A percentile compares a stretch with the other conserved stretches of the same genome.
These are phyloP conservation scores for Campopleginae sp. DNA, from an alignment of 2,888 invertebrate species.

Conservation along the genomic window DNA sequence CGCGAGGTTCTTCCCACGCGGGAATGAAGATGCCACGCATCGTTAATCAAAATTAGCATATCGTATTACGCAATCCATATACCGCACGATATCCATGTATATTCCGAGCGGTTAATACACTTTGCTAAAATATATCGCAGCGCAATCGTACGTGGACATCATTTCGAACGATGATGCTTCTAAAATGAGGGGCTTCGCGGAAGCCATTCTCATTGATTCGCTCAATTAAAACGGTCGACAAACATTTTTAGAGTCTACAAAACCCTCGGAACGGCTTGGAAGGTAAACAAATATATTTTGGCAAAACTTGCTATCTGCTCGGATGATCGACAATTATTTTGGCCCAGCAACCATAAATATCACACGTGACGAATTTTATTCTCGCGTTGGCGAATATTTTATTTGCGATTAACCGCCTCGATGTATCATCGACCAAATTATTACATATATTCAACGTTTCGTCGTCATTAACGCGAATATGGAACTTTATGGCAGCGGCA, in stretches of 20 bases:
- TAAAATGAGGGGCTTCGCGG: constrained; percentile 7
- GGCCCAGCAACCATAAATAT: background rate
- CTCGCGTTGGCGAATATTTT: background rate
- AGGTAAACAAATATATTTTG: background rate
- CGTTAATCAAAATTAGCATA: constrained; percentile 65
- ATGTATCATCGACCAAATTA: too few relatives aligned
- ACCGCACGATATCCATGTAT: constrained; percentile 1
- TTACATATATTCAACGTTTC: too few relatives aligned
- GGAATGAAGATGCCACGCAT: constrained; percentile 55
- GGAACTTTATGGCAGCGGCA: background rate
- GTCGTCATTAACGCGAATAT: too few relatives aligned
- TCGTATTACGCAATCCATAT: constrained; percentile 47
- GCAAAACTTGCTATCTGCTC: background rate
- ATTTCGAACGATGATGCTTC: constrained; percentile 11
- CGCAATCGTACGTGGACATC: background rate
- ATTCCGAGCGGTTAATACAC: background rate
- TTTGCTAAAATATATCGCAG: background rate
- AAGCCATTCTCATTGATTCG: background rate
- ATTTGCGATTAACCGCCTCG: too few relatives aligned
- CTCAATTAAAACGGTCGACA: background rate
- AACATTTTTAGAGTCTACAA: background rate
- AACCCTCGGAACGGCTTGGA: background rate
- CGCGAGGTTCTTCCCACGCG: constrained; percentile 65
- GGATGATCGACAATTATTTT: background rate
- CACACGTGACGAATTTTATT: background rate